phyloP scores from a whole-genome alignment of 2,888 invertebrate genomes.

The Hirtodrosophila duncani region DNA sequence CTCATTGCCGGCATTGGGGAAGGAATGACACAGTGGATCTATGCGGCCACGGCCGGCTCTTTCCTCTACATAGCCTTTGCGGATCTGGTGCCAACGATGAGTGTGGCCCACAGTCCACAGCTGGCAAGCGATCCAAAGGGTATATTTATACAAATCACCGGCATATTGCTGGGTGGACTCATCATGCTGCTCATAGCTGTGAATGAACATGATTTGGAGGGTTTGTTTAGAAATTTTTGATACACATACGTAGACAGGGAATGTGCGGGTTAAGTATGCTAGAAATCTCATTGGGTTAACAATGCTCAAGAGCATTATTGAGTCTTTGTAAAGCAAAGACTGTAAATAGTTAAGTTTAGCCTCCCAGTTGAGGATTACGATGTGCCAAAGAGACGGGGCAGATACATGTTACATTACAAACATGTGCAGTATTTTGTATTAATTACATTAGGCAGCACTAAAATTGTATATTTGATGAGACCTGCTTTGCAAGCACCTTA shows the following conservation, averaged over 20 bases:
- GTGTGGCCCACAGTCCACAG: conserved; percentile 80
- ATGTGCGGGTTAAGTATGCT: not conserved
- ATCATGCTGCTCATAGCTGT: conserved; percentile 88
- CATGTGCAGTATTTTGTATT: no score
- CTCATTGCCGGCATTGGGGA: conserved; percentile 85
- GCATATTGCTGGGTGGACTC: conserved; percentile 83
- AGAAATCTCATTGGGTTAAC: conserved; percentile 36
- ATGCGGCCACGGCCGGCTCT: conserved; percentile 88
- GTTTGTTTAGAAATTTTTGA: conserved; percentile 36
- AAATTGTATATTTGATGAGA: no score
- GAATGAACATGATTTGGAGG: conserved; percentile 81
- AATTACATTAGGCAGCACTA: no score
- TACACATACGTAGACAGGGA: not conserved
- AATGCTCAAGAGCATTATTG: no score
- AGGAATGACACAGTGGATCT: conserved; percentile 86
- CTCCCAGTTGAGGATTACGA: no score
- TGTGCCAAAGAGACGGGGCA: no score
- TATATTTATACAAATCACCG: conserved; percentile 82
- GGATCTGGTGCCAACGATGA: conserved; percentile 85
- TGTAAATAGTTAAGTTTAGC: no score
- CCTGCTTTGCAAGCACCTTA: no score
- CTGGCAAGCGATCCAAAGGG: conserved; percentile 80
- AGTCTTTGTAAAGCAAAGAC: no score
- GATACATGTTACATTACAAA: no score
- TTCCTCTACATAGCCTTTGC: conserved; percentile 90